phyloP scores from a whole-genome alignment of 2,113 vertebrate genomes.

The Mesitornis unicolor region DNA sequence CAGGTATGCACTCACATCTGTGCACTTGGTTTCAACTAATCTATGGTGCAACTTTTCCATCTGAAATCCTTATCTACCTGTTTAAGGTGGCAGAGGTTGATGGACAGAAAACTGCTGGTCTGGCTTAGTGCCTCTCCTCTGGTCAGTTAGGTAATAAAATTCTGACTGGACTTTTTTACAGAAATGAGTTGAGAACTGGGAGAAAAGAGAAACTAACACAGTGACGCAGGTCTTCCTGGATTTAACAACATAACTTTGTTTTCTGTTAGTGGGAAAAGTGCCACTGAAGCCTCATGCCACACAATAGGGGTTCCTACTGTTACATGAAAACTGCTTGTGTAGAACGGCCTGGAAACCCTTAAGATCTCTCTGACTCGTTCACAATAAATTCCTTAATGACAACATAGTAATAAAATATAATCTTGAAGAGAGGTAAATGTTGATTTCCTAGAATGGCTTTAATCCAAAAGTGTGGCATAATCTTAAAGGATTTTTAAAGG shows the following conservation, averaged over 20 bases:
- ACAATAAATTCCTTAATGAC: background rate
- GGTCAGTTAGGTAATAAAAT: background rate
- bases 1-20: background rate
- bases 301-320: background rate
- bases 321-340: background rate
- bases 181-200: background rate
- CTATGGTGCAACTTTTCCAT: background rate
- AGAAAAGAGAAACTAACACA: background rate
- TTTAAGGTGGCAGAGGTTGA: background rate
- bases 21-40: background rate
- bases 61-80: background rate
- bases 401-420: background rate
- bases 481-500: background rate
- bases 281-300: background rate
- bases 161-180: background rate
- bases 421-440: background rate
- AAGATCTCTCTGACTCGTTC: background rate
- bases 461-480: background rate
- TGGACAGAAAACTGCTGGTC: background rate
- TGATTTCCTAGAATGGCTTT: background rate
- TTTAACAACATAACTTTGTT: background rate
- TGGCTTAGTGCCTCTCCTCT: background rate
- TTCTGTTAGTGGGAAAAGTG: background rate
- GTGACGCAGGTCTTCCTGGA: background rate
- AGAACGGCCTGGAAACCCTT: background rate